A percentile compares a stretch with the other conserved stretches of the same genome.
Conservation (phyloP, 2,797 vertebrate species). For the Anniella stebbinsi region DNA sequence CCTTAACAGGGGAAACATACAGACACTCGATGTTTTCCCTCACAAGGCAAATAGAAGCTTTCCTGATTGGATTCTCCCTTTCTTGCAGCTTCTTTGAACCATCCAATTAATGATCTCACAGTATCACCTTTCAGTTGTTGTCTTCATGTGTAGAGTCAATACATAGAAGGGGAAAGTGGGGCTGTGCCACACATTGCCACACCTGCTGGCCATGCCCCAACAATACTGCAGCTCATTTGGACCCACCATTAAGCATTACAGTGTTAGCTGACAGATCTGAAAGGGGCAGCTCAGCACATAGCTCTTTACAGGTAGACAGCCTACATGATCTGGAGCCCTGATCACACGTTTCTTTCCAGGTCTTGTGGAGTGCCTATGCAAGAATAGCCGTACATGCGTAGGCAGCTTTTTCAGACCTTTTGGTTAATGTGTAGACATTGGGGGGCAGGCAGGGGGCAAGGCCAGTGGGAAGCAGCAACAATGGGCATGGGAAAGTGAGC, state of each 20-base stretch:
- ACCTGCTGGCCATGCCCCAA: too few species aligned
- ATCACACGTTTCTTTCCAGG: background rate
- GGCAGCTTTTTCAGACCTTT: background rate
- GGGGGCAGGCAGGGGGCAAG: too few species aligned
- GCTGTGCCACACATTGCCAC: too few species aligned
- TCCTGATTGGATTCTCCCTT: background rate
- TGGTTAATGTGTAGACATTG: background rate
- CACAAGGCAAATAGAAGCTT: background rate
- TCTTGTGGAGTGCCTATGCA: background rate
- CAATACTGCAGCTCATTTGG: too few species aligned
- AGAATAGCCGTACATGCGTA: background rate
- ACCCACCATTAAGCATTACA: too few species aligned
- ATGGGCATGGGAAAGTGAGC: background rate
- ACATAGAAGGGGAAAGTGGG: too few species aligned
- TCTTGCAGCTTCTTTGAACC: too few species aligned
- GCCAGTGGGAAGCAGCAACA: background rate
- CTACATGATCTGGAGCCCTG: too few species aligned
- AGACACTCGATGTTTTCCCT: background rate
- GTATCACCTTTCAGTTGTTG: background rate
- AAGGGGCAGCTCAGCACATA: too few species aligned
- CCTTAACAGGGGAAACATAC: background rate
- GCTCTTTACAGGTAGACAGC: background rate
- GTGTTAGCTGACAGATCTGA: too few species aligned
- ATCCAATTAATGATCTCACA: background rate
- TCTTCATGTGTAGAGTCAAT: background rate